Conservation (phyloP, 2,888 invertebrate species). For the Chrysotoxum bicinctum region DNA sequence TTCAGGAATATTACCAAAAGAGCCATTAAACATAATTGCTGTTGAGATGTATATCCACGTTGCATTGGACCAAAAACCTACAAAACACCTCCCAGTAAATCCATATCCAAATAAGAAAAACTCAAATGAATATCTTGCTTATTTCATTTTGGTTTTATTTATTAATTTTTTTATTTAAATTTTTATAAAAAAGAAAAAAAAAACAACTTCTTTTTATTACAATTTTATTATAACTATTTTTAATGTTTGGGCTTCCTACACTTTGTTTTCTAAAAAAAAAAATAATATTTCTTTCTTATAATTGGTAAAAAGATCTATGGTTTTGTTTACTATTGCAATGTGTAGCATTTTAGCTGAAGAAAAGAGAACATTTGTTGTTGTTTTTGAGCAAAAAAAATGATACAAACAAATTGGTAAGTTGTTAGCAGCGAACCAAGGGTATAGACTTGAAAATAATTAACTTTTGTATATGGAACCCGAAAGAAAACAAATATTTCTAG, state of each 20-base stretch:
- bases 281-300: background rate
- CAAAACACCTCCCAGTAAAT: too few relatives aligned
- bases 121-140: conserved; percentile 1
- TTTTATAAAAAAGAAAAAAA: conserved; percentile 57
- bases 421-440: background rate
- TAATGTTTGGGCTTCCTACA: conserved; percentile 55
- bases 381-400: background rate
- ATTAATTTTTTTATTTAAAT: conserved; percentile 35
- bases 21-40: too few relatives aligned
- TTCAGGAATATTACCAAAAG: too few relatives aligned
- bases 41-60: too few relatives aligned
- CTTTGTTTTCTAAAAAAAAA: conserved; percentile 49
- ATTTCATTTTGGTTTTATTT: conserved; percentile 51
- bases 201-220: conserved; percentile 42
- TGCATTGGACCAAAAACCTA: too few relatives aligned
- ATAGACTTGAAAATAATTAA: background rate
- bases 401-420: background rate
- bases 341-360: background rate
- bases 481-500: conserved; percentile 55
- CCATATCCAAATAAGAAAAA: background rate
- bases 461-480: conserved; percentile 46
- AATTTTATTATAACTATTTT: conserved; percentile 47
- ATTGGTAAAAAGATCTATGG: conserved; percentile 18
- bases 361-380: background rate
- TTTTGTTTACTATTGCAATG: conserved; percentile 28